Evolutionary conservation across 1,140 invertebrate genomes (phyloP), one percentile per base, ranked within the genome.

Genomic region (Hermetia illucens): DNA sequence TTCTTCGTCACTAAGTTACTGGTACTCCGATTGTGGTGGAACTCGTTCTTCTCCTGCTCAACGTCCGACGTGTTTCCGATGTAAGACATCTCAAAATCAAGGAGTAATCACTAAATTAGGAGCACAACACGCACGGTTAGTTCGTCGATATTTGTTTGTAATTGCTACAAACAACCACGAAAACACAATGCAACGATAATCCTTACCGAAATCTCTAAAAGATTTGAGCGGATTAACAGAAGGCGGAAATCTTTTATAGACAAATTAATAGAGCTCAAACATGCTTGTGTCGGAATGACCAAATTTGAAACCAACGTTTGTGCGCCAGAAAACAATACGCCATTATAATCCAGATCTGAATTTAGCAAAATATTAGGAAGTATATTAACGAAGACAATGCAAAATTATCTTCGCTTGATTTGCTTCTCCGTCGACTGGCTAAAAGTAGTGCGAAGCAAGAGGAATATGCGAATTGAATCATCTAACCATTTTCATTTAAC

Each of bases 11-110:
- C 51, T 24, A 60, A 47, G n/a, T 58, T 48, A 38, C 49, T 52
- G 31, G 51, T 44, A 36, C 52, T 43, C 33, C 57, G 55, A 29
- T 39, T 48, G 40, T 50, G 42, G 10, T 46, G 46, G 39, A 46
- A 56, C 42, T 60, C 58, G 34, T 34, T 52, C 47, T 59, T 59
- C 46, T 60, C 58, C 43, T 55, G 55, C 32, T 60, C 57, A 40
- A 56, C 40, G 34, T 60, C 57, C 21, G 56, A 60, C 34, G 53
- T 49, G 43, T 56, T 59, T 33, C 57, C 57, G 25, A 59, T 49
- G 36, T 57, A 60, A 29, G 54, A 55, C 57, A 60, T 60, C 25
- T 32, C 36, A n/a, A n/a, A n/a, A n/a, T 21, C 5, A 21, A 21
- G 5, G n/a, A 2, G n/a, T n/a, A n/a, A n/a, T n/a, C n/a, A n/a